Conservation (phyloP, 2,888 invertebrate species). For the Aromia moschata region DNA sequence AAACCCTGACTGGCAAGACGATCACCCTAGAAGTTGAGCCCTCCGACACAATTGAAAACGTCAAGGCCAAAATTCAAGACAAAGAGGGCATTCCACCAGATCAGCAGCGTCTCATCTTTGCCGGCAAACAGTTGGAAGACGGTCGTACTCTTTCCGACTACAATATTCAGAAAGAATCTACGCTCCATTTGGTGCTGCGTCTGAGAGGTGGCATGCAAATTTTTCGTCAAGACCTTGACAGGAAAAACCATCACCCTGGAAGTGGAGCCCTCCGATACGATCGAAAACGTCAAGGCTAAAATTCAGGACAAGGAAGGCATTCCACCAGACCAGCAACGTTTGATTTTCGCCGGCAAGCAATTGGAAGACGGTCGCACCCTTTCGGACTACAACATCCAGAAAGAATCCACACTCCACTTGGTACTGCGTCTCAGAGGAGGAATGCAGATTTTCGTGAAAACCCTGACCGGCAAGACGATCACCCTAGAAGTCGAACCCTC, state of each 20-base stretch:
- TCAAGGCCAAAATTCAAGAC: conserved; percentile 90
- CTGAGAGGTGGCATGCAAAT: conserved; percentile 82
- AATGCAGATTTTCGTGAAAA: conserved; percentile 98
- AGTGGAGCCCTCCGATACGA: conserved; percentile 90
- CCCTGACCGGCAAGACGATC: conserved; percentile 92
- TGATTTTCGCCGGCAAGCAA: conserved; percentile 93
- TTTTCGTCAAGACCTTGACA: conserved; percentile 91
- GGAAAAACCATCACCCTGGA: conserved; percentile 92
- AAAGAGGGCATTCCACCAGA: conserved; percentile 92
- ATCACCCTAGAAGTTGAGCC: conserved; percentile 72
- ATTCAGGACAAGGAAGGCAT: conserved; percentile 92
- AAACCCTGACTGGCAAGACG: conserved; percentile 70
- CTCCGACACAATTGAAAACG: conserved; percentile 93
- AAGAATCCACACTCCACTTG: conserved; percentile 93
- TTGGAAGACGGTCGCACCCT: conserved; percentile 93
- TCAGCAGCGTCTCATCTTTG: conserved; percentile 89
- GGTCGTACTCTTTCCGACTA: conserved; percentile 91
- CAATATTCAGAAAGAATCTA: conserved; percentile 94
- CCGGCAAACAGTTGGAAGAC: conserved; percentile 93
- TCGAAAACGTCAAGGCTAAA: conserved; percentile 93
- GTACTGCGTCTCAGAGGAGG: conserved; percentile 93
- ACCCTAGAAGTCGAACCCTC: conserved; percentile 91
- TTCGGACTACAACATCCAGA: conserved; percentile 92
- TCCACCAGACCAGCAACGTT: conserved; percentile 87
- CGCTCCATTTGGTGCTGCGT: conserved; percentile 91